Percentiles rank a stretch among this genome's conserved stretches.
These are phyloP conservation scores for Chydorus sphaericus DNA, from an alignment of 2,888 invertebrate genomes.

Conservation along the genomic window DNA sequence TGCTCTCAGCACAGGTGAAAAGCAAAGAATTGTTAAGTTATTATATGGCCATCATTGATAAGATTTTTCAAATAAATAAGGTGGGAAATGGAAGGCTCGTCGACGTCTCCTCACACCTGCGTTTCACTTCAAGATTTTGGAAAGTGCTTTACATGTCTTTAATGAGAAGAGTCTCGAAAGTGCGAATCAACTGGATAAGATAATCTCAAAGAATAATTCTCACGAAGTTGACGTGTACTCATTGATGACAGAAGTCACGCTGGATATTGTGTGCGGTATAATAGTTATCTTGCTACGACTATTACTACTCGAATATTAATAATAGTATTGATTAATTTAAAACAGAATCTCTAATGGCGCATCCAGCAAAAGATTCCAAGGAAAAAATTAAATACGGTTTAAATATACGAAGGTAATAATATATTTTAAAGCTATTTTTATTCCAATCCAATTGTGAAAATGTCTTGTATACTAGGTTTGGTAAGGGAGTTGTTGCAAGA, in stretches of 20 bases:
- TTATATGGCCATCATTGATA: neutral
- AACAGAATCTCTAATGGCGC: conserved; percentile 3
- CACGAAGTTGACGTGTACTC: conserved; percentile 29
- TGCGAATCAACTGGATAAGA: neutral
- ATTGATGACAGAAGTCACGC: conserved; percentile 31
- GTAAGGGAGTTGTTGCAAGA: conserved; percentile 9
- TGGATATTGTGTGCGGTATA: conserved; percentile 31
- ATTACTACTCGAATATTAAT: neutral
- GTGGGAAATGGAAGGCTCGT: conserved; percentile 5
- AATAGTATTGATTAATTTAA: neutral
- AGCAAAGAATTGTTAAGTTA: neutral
- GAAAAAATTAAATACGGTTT: neutral
- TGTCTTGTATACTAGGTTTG: too few species aligned
- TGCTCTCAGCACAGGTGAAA: conserved; percentile 27
- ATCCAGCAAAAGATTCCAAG: neutral
- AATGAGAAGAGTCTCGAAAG: conserved; percentile 29
- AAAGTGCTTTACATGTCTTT: conserved; percentile 33
- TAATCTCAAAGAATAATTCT: neutral
- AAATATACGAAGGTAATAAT: neutral
- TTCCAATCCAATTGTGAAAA: neutral
- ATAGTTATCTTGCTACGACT: neutral
- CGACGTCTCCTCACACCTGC: conserved; percentile 30
- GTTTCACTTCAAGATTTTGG: conserved; percentile 33
- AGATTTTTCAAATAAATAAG: conserved; percentile 12
- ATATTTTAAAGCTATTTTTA: neutral